Base-by-base conservation (phyloP, 2,797 vertebrate genomes). In the Anisognathus igniventris region DNA sequence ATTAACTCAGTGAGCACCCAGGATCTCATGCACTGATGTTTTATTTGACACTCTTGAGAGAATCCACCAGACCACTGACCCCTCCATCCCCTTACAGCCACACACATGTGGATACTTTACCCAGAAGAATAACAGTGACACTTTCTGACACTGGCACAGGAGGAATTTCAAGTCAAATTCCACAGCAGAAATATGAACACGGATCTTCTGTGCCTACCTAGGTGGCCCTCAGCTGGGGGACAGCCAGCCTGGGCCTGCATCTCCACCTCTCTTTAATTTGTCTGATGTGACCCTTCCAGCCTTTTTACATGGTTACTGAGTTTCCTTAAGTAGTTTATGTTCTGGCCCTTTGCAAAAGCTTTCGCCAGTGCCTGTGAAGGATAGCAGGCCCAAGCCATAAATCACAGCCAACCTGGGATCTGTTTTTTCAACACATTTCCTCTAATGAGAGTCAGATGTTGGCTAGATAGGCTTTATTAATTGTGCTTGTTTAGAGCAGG, bases 241-340 rank as follows among this genome's bases (percentile, higher is more conserved):
- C 89, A 72, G 75, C 61, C 82, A 94, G 58, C 62, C 47, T 30
- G 42, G 62, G 17, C 50, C 50, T 61, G 74, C 86, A 71, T 31
- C 86, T 92, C 92, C 68, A 89, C 54, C 81, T 51, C 65, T 54
- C 72, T 89, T 94, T 67, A 89, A 96, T 95, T 93, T 92, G 91
- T 92, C 81, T 80, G 61, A 89, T 90, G 54, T 95, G 94, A 96
- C 94, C 95, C 89, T 91, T 94, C 48, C 91, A 93, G 91, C 78
- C 84, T 96, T 68, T 93, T 91, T 91, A 92, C 91, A 93, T 81
- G 91, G 75, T 91, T 96, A 87, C 87, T 80, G 86, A 92, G 72
- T 96, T 95, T 94, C 91, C 81, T 66, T 92, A 92, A 96, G 95
- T 96, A 94, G 95, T 97, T 95, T 95, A 92, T 95, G 94, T 95